Conservation (phyloP, 2,888 invertebrate species). For the Parthenolecanium corni region DNA sequence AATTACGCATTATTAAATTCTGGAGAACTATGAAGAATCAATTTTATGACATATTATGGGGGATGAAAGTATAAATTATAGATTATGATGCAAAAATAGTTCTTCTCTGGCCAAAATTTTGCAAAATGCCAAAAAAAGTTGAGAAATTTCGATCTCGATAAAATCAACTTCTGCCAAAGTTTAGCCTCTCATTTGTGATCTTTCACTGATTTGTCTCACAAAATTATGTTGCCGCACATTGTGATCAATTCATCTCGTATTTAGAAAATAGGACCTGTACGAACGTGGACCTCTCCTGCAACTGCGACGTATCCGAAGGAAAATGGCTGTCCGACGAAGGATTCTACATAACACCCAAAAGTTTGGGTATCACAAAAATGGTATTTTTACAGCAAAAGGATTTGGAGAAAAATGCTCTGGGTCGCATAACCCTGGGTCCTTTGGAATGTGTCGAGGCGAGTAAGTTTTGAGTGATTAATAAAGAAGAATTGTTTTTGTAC, state of each 20-base stretch:
- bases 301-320: conserved; percentile 77
- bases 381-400: conserved; percentile 77
- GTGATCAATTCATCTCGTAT: conserved; percentile 25
- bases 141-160: no score
- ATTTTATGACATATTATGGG: no score
- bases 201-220: no score
- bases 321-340: conserved; percentile 87
- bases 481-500: neutral
- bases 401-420: conserved; percentile 68
- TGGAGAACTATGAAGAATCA: no score
- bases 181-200: no score
- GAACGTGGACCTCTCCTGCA: conserved; percentile 70
- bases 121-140: no score
- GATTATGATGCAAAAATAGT: no score
- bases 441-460: conserved; percentile 90
- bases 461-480: conserved; percentile 41
- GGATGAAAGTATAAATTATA: no score
- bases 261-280: conserved; percentile 68
- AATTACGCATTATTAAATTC: no score
- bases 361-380: conserved; percentile 82
- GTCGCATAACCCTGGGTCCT: conserved; percentile 77
- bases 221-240: no score
- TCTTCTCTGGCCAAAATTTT: no score
- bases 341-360: conserved; percentile 58
- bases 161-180: no score